Conservation (phyloP, 1,140 invertebrate genomes). For the Dendrolimus punctatus region DNA sequence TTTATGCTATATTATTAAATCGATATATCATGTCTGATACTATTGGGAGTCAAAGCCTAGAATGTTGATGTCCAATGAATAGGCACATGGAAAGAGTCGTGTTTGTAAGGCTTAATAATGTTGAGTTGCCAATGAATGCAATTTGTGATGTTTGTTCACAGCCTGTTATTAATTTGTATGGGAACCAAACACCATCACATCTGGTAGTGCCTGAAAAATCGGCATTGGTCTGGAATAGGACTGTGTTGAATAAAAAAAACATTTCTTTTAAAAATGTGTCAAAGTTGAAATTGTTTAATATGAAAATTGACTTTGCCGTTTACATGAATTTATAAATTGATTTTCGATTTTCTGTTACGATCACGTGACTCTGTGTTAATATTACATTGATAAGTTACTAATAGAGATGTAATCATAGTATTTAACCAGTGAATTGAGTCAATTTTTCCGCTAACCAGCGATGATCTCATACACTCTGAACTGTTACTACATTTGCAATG, state of each 20-base stretch:
- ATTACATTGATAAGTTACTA: constrained; percentile 36
- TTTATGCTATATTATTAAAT: too few species aligned
- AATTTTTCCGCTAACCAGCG: constrained; percentile 48
- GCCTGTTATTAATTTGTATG: constrained; percentile 10
- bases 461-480: constrained; percentile 61
- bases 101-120: constrained; percentile 33
- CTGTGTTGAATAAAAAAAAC: too few species aligned
- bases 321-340: constrained; percentile 36
- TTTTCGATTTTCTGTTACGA: constrained; percentile 25
- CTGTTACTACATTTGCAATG: constrained; percentile 31
- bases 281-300: too few species aligned
- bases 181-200: too few species aligned
- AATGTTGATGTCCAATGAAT: too few species aligned
- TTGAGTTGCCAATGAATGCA: constrained; percentile 59
- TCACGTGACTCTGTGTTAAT: constrained; percentile 28
- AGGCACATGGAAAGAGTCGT: too few species aligned
- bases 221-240: too few species aligned
- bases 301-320: constrained; percentile 9
- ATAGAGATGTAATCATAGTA: constrained; percentile 27
- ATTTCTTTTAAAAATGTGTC: too few species aligned
- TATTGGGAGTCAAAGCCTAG: too few species aligned
- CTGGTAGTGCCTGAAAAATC: too few species aligned
- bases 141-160: constrained; percentile 41
- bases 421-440: constrained; percentile 52
- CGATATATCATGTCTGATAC: too few species aligned